Percentiles rank a stretch among this genome's conserved stretches.
Evolutionary conservation across 2,113 vertebrate species (phyloP).

Genomic region (Perca flavescens): DNA sequence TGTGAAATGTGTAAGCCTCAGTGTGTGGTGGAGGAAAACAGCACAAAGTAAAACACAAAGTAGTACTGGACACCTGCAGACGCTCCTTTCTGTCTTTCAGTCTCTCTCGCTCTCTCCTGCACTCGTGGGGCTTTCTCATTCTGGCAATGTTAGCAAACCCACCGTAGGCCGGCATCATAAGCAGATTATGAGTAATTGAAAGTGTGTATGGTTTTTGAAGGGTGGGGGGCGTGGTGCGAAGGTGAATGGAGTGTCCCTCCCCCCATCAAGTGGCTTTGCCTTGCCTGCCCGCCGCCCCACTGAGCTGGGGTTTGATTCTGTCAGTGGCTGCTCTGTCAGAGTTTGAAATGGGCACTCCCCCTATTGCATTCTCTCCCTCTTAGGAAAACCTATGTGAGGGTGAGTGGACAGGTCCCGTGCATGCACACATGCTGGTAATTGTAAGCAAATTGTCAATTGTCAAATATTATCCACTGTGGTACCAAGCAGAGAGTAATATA

Average conservation of each 20-base stretch:
- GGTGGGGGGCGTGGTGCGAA: slow-evolving; percentile 84
- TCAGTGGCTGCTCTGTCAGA: slow-evolving; percentile 92
- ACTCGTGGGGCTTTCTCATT: slow-evolving; percentile 18
- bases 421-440: slow-evolving; percentile 31
- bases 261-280: slow-evolving; percentile 87
- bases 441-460: slow-evolving; percentile 2
- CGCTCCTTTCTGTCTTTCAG: slow-evolving; percentile 65
- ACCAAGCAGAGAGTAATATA: slow-evolving; percentile 11
- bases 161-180: slow-evolving; percentile 89
- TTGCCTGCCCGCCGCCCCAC: slow-evolving; percentile 90
- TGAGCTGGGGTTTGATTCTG: slow-evolving; percentile 94
- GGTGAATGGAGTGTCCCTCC: slow-evolving; percentile 85
- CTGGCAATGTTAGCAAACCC: slow-evolving; percentile 91
- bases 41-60: slow-evolving; percentile 78
- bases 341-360: slow-evolving; percentile 89
- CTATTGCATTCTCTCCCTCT: slow-evolving; percentile 37
- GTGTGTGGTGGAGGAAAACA: slow-evolving; percentile 90
- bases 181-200: slow-evolving; percentile 96
- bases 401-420: slow-evolving; percentile 31
- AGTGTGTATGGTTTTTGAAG: slow-evolving; percentile 91
- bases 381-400: slow-evolving; percentile 21
- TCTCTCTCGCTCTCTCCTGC: slow-evolving; percentile 14
- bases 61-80: slow-evolving; percentile 93
- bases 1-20: slow-evolving; percentile 84
- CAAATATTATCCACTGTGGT: not conserved